These are phyloP conservation scores for Samia ricini DNA, from an alignment of 1,140 invertebrate species.

Conservation along the genomic window DNA sequence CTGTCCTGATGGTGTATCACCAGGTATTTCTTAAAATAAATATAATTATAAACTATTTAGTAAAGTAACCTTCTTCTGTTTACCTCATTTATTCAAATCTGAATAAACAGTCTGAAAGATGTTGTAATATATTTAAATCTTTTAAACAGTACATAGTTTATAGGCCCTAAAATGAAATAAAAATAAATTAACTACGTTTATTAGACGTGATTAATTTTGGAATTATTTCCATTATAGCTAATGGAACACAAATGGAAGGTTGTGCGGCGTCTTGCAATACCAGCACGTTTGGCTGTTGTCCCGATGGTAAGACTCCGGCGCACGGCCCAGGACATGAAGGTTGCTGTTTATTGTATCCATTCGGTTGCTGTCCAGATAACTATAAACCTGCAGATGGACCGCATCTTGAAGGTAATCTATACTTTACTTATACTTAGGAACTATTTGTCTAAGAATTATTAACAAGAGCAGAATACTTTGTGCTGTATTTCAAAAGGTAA, in stretches of 20 bases:
- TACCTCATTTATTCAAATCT: too few species aligned
- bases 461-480: too few species aligned
- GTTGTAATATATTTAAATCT: too few species aligned
- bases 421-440: constrained; percentile 1
- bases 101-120: too few species aligned
- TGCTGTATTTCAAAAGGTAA: too few species aligned
- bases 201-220: too few species aligned
- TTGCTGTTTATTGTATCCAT: constrained; percentile 68
- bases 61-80: too few species aligned
- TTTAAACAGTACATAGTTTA: too few species aligned
- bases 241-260: not conserved
- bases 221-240: not conserved
- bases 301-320: constrained; percentile 63
- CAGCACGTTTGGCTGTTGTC: constrained; percentile 2
- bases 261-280: not conserved
- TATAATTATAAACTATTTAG: too few species aligned
- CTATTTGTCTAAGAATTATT: not conserved
- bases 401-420: constrained; percentile 81
- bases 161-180: too few species aligned
- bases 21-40: constrained; percentile 79
- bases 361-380: constrained; percentile 84
- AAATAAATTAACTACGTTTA: too few species aligned
- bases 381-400: constrained; percentile 89
- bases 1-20: constrained; percentile 90
- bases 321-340: constrained; percentile 84